These are phyloP conservation scores for Sinocyclocheilus rhinocerous DNA, from an alignment of 2,113 vertebrate species.

Conservation along the genomic window DNA sequence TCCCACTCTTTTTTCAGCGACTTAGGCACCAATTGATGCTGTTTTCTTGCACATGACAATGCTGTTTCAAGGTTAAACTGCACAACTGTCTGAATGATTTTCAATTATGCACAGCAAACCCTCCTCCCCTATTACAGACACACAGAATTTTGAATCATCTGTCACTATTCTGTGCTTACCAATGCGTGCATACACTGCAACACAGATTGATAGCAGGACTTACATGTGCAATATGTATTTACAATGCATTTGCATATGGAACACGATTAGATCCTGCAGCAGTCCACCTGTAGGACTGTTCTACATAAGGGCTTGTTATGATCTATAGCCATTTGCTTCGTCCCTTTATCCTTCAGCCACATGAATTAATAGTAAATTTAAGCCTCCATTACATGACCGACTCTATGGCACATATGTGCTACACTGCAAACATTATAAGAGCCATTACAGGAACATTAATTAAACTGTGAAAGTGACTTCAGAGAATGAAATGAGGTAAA, in stretches of 20 bases:
- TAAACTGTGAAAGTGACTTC: constrained; percentile 67
- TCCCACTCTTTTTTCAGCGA: background rate
- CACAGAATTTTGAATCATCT: constrained; percentile 46
- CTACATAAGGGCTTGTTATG: background rate
- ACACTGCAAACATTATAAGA: constrained; percentile 62
- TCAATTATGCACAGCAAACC: constrained; percentile 72
- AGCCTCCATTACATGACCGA: constrained; percentile 67
- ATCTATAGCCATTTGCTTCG: constrained; percentile 27
- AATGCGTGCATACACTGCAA: constrained; percentile 46
- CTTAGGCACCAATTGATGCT: constrained; percentile 44
- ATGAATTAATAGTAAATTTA: constrained; percentile 73
- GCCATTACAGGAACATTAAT: constrained; percentile 70
- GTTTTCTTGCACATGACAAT: constrained; percentile 63
- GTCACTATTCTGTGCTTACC: constrained; percentile 44
- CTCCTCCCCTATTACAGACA: constrained; percentile 39
- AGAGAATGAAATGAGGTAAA: constrained; percentile 64
- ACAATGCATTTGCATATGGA: background rate
- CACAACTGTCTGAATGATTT: constrained; percentile 78
- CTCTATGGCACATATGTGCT: constrained; percentile 56
- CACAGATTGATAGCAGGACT: background rate
- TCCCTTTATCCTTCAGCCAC: constrained; percentile 71
- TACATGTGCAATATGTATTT: background rate
- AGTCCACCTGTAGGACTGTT: background rate
- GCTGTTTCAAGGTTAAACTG: constrained; percentile 76
- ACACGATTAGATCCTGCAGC: background rate